Percentiles rank a stretch among this genome's conserved stretches.
These are phyloP conservation scores for Macropodus opercularis DNA, from an alignment of 2,797 vertebrate species.

Conservation along the genomic window DNA sequence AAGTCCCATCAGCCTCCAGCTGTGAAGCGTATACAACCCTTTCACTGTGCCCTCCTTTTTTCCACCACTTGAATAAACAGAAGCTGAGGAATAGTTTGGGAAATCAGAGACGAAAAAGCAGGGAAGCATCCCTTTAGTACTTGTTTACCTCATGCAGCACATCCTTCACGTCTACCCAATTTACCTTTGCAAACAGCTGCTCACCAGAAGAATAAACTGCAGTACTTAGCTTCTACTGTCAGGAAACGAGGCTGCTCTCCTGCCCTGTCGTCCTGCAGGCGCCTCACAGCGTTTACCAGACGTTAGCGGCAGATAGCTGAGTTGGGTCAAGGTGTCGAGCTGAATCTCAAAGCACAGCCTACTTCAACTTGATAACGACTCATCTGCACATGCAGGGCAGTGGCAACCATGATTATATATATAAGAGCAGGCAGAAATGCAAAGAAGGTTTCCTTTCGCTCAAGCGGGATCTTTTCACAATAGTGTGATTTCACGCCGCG, in stretches of 20 bases:
- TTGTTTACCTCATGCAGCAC: constrained; percentile 71
- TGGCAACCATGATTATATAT: constrained; percentile 45
- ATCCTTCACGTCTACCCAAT: constrained; percentile 66
- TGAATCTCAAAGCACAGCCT: constrained; percentile 12
- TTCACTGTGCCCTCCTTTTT: constrained; percentile 68
- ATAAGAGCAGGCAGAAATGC: constrained; percentile 55
- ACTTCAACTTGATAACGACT: constrained; percentile 35
- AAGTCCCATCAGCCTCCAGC: constrained; percentile 79
- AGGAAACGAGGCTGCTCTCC: constrained; percentile 31
- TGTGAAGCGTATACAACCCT: constrained; percentile 77
- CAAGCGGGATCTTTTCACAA: constrained; percentile 57
- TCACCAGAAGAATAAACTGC: constrained; percentile 18
- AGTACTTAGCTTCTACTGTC: constrained; percentile 37
- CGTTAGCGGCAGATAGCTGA: neutral
- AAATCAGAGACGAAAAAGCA: constrained; percentile 47
- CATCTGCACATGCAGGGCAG: constrained; percentile 53
- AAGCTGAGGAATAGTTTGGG: constrained; percentile 64
- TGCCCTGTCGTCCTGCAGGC: neutral
- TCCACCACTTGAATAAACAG: constrained; percentile 75
- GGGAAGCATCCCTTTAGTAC: constrained; percentile 52
- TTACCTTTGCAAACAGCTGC: constrained; percentile 57
- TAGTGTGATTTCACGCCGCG: constrained; percentile 68
- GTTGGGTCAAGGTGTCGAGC: constrained; percentile 8
- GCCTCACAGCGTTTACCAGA: neutral
- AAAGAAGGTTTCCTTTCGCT: constrained; percentile 56